These are phyloP conservation scores for Brenthis daphne DNA, from an alignment of 2,888 invertebrate genomes.

Conservation along the genomic window DNA sequence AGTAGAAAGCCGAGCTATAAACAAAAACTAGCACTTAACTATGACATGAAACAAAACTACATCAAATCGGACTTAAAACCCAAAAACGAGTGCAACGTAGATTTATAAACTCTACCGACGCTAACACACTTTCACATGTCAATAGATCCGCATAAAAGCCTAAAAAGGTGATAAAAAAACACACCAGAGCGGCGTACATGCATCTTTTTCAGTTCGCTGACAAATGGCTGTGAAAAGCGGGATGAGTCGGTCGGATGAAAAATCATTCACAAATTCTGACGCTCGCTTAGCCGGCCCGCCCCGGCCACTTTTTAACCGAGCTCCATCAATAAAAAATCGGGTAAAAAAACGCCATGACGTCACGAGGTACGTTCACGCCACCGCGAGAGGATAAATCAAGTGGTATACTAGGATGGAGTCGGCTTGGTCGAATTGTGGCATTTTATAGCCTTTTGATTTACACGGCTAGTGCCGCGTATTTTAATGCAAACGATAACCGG, in stretches of 20 bases:
- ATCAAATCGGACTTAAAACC: slow-evolving; percentile 57
- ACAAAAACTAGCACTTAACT: slow-evolving; percentile 39
- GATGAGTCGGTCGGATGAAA: slow-evolving; percentile 70
- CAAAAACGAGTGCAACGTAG: slow-evolving; percentile 53
- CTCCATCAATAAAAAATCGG: slow-evolving; percentile 76
- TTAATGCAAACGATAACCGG: slow-evolving; percentile 55
- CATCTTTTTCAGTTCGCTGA: slow-evolving; percentile 78
- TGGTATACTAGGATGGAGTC: slow-evolving; percentile 69
- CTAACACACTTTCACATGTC: slow-evolving; percentile 82
- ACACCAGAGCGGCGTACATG: slow-evolving; percentile 62
- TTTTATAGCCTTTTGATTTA: slow-evolving; percentile 75
- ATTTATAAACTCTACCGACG: slow-evolving; percentile 76
- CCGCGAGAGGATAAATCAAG: slow-evolving; percentile 77
- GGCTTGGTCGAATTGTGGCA: slow-evolving; percentile 69
- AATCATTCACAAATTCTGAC: slow-evolving; percentile 80
- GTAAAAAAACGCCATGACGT: slow-evolving; percentile 71
- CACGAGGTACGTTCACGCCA: slow-evolving; percentile 77
- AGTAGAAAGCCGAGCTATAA: not conserved
- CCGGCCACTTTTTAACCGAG: slow-evolving; percentile 73
- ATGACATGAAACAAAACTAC: slow-evolving; percentile 45
- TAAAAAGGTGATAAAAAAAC: slow-evolving; percentile 69
- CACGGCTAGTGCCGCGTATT: slow-evolving; percentile 60
- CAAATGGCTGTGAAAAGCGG: slow-evolving; percentile 78
- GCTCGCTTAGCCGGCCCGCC: slow-evolving; percentile 65
- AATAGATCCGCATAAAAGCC: slow-evolving; percentile 80